Base-by-base conservation (phyloP, 2,888 invertebrate genomes). In the Agonopterix subpropinquella region DNA sequence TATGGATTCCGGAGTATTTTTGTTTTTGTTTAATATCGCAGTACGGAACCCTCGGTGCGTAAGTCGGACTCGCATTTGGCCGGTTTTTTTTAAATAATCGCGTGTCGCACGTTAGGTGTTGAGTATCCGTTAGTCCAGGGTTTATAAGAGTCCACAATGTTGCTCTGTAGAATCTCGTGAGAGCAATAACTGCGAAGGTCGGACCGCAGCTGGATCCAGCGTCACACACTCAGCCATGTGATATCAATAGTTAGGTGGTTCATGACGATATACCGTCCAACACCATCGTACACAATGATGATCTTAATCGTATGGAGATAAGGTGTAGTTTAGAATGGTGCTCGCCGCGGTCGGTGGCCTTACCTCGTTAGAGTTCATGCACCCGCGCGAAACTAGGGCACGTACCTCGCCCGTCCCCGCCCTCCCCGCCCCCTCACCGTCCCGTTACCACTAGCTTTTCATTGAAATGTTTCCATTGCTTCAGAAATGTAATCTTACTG, bases 361-460 rank as follows among this genome's bases (percentile, higher is more conserved):
- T 85, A 89, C 89, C 89, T 89, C 89, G 80, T 84, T 89, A 73
- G 84, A 85, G 89, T 87, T 86, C 89, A 84, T 89, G 76, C 83
- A 88, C 89, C 88, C 87, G 84, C 76, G 82, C 77, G 78, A 80
- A 89, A 88, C 87, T 89, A 67, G 89, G 89, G 74, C 89, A 86
- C 80, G 84, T 79, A 82, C 83, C 81, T 81, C 80, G 77, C 70
- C 70, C 70, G 62, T 69, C 73, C 73, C 77, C 71, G 54, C 61
- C 72, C 59, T 59, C 62, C 54, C 57, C 53, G 57, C 61, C 67
- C 72, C 75, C 71, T 54, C 61, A 59, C 56, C 68, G 69, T 71
- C 70, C 79, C 79, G 84, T 84, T 83, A 79, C 80, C 78, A 80
- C 78, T 76, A 78, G 77, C 70, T 76, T 77, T 84, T 85, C 84